Percentiles rank a stretch among this genome's conserved stretches.
Conservation (phyloP, 1,140 invertebrate genomes). For the Yoshiicerus persimilis region DNA sequence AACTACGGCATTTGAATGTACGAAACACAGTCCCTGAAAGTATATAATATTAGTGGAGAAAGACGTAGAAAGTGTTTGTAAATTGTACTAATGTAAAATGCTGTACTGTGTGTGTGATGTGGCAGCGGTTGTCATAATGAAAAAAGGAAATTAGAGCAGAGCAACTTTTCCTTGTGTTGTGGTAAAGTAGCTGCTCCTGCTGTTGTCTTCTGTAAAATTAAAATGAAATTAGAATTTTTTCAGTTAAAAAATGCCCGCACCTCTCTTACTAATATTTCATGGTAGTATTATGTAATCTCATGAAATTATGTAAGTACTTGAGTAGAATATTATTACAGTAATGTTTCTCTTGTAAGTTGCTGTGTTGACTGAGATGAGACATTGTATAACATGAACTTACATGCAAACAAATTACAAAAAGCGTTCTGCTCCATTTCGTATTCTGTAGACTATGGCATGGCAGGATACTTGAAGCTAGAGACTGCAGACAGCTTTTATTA, state of each 20-base stretch:
- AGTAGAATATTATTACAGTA: not conserved
- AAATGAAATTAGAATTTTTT: conserved; percentile 37
- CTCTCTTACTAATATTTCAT: not conserved
- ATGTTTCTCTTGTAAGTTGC: not conserved
- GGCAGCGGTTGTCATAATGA: conserved; percentile 7
- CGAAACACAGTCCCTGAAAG: not conserved
- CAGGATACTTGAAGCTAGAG: not conserved
- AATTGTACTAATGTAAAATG: too few relatives aligned
- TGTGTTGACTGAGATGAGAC: not conserved
- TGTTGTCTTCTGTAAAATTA: conserved; percentile 26
- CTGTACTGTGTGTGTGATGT: not conserved
- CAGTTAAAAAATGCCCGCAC: not conserved
- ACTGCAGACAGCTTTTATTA: conserved; percentile 33
- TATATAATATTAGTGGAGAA: not conserved
- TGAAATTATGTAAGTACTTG: not conserved
- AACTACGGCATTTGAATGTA: not conserved
- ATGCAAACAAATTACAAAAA: not conserved
- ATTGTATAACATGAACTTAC: not conserved
- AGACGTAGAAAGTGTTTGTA: not conserved
- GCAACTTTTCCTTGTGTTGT: not conserved
- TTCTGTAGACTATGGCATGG: not conserved
- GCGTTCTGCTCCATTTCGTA: not conserved
- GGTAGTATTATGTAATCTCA: not conserved
- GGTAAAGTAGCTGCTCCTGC: conserved; percentile 22
- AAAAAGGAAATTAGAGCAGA: conserved; percentile 30